phyloP scores from a whole-genome alignment of 2,888 invertebrate genomes.

The Tenthredo notha region DNA sequence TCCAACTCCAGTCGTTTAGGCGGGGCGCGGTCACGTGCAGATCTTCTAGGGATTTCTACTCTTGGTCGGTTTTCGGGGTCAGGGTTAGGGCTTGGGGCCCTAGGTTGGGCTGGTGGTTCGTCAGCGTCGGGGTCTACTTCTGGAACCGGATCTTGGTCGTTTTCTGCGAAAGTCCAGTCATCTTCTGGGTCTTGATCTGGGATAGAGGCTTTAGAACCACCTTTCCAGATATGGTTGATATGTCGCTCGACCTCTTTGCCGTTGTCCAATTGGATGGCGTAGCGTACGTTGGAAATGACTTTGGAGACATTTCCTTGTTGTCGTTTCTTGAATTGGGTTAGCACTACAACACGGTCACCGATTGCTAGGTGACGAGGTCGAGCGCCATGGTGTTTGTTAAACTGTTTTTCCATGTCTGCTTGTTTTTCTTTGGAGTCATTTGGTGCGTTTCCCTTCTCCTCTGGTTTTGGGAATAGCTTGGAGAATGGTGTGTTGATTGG shows the following conservation, averaged over 20 bases:
- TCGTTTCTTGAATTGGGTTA: slow-evolving; percentile 36
- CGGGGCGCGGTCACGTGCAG: neutral
- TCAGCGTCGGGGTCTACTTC: neutral
- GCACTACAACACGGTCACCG: slow-evolving; percentile 46
- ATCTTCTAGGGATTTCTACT: slow-evolving; percentile 12
- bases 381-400: slow-evolving; percentile 45
- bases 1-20: neutral
- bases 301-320: slow-evolving; percentile 35
- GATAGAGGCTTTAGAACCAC: neutral
- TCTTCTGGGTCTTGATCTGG: neutral
- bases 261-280: slow-evolving; percentile 19
- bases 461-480: no score
- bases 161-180: neutral
- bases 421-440: slow-evolving; percentile 26
- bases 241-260: slow-evolving; percentile 32
- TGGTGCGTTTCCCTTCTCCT: neutral
- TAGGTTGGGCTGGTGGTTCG: slow-evolving; percentile 30
- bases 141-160: neutral
- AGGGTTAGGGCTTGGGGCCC: slow-evolving; percentile 1
- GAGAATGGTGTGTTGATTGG: no score
- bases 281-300: slow-evolving; percentile 21
- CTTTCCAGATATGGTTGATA: slow-evolving; percentile 29
- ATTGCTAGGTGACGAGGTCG: slow-evolving; percentile 40
- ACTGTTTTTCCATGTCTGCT: slow-evolving; percentile 35
- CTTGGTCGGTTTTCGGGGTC: neutral